phyloP scores from a whole-genome alignment of 2,113 vertebrate genomes.

The Donacobius atricapilla region DNA sequence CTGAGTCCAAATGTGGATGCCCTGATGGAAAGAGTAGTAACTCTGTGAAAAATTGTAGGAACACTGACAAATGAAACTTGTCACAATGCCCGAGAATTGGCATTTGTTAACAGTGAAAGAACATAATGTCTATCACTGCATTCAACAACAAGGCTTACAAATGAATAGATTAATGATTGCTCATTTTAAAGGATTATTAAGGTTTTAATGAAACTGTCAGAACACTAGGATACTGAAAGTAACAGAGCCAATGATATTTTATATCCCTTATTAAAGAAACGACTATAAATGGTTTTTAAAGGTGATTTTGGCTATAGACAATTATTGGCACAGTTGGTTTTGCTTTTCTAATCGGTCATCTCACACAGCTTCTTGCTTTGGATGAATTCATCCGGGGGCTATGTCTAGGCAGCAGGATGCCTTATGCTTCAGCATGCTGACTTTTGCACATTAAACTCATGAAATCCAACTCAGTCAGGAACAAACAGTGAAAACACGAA shows the following conservation, averaged over 20 bases:
- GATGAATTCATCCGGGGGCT: not conserved
- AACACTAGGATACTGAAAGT: conserved; percentile 7
- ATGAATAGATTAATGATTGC: conserved; percentile 46
- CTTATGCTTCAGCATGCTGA: not conserved
- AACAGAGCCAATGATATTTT: not conserved
- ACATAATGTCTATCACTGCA: not conserved
- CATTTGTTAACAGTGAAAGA: conserved; percentile 23
- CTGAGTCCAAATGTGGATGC: not conserved
- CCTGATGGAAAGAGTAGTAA: not conserved
- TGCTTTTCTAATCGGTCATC: not conserved
- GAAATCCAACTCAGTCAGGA: not conserved
- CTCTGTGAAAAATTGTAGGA: conserved; percentile 38
- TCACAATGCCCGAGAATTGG: conserved; percentile 42
- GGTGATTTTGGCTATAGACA: not conserved
- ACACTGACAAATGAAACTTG: conserved; percentile 50
- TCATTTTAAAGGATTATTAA: not conserved
- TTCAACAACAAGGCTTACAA: conserved; percentile 25
- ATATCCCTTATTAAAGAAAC: not conserved
- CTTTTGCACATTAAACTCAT: not conserved
- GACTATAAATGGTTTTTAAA: not conserved
- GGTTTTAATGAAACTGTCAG: conserved; percentile 1
- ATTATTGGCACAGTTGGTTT: not conserved
- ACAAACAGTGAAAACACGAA: not conserved
- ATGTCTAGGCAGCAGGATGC: not conserved
- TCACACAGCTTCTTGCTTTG: not conserved